Base-by-base conservation (phyloP, 1,140 invertebrate species). In the Ptiloglossa arizonensis region DNA sequence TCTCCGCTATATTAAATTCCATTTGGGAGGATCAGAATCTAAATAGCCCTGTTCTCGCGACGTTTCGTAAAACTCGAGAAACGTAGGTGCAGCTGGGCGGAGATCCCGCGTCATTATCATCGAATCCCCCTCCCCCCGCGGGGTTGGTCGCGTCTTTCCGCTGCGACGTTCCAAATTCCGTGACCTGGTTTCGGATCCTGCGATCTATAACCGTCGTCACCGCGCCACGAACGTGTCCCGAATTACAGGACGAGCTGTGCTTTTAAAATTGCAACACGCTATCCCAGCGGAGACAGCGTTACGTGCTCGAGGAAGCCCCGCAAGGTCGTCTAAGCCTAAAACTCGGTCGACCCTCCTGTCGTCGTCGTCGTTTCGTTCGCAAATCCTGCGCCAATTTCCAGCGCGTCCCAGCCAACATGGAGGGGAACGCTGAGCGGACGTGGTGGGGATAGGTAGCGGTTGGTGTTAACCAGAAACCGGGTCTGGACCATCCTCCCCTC, bases 251-350 rank as follows among this genome's bases (percentile, higher is more conserved):
- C 17, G 19, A 8, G 38, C 44, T 11, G 44, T 15, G 19, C 8
- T 24, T 32, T 74, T 57, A 48, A 68, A 75, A 68, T 59, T 76
- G 66, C 64, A n/a, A 17, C 48, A 48, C 32, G 52, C 38, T n/a
- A 35, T 46, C 38, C 72, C 32, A 41, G 63, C 64, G 24, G 73
- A 38, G 52, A 8, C 4, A n/a, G 9, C n/a, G 48, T 68, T 76
- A 68, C 64, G 54, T 59, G 73, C 17, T n/a, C 41, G 48, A 24
- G 19, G 72, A 68, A 68, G 29, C 73, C 52, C 17, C 9, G 41
- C 66, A 69, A 68, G 73, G 66, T 76, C 66, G 66, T 0, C 27
- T 46, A 48, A 69, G 32, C 54, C 66, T 38, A 46, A 59, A 76
- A 76, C 73, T 76, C 64, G 66, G 64, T 69, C 64, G 73, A 69